Conservation (phyloP, 2,888 invertebrate species). For the Andrena haemorrhoa region DNA sequence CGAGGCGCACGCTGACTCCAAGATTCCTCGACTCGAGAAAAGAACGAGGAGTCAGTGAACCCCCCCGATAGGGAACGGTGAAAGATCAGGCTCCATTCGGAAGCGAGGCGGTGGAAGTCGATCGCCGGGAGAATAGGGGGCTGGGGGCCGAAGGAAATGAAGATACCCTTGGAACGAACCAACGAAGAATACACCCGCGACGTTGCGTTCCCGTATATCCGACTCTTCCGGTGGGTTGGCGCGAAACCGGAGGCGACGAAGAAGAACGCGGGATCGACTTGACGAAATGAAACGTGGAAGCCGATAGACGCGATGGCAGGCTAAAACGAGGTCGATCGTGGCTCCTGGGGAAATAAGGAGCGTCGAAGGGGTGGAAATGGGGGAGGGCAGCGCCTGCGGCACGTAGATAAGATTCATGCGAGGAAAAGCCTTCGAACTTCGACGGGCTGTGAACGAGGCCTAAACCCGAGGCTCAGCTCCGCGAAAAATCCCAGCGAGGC, state of each 20-base stretch:
- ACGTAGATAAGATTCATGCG: conserved; percentile 76
- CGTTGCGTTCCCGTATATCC: conserved; percentile 9
- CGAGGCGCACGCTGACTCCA: too few species aligned
- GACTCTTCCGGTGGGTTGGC: conserved; percentile 28
- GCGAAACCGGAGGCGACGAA: conserved; percentile 59
- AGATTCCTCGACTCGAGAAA: not conserved
- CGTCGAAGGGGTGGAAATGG: not conserved
- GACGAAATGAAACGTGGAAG: conserved; percentile 74
- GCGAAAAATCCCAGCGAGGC: conserved; percentile 60
- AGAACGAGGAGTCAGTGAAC: conserved; percentile 16
- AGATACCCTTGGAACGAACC: conserved; percentile 21
- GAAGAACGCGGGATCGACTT: conserved; percentile 69
- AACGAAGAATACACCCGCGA: conserved; percentile 18
- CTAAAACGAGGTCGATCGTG: conserved; percentile 68
- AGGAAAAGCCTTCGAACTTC: conserved; percentile 63
- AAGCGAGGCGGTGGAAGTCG: conserved; percentile 17
- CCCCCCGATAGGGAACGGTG: not conserved
- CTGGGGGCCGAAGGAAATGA: conserved; percentile 25
- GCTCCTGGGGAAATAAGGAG: conserved; percentile 64
- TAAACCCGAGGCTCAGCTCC: conserved; percentile 47
- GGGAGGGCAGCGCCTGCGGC: conserved; percentile 67
- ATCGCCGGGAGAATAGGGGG: conserved; percentile 21
- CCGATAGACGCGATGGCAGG: conserved; percentile 64
- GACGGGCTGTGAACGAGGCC: conserved; percentile 68
- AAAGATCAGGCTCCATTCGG: conserved; percentile 21